These are phyloP conservation scores for Sarcophaga bullata DNA, from an alignment of 1,140 invertebrate genomes.

Conservation along the genomic window DNA sequence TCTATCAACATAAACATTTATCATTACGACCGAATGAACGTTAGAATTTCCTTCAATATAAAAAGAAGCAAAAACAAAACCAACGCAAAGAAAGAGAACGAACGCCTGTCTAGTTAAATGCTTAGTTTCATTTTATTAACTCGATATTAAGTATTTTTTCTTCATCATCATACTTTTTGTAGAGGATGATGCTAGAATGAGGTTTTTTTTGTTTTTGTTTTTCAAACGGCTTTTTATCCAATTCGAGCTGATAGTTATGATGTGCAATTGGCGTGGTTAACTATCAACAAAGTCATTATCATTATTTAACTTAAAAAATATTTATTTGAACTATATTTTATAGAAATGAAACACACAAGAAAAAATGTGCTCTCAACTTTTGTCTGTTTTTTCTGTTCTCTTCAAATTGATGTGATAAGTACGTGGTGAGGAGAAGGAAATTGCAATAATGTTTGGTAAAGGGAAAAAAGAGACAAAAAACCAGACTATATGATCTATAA, in stretches of 20 bases:
- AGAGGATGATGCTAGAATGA: background rate
- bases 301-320: slow-evolving; percentile 38
- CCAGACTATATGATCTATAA: too few relatives aligned
- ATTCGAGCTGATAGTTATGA: slow-evolving; percentile 30
- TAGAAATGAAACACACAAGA: background rate
- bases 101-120: slow-evolving; percentile 37
- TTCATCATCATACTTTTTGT: background rate
- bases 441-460: too few relatives aligned
- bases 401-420: background rate
- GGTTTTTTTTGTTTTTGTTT: slow-evolving; percentile 6
- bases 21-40: slow-evolving; percentile 18
- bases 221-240: background rate
- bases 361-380: background rate
- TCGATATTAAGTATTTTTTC: slow-evolving; percentile 1
- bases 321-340: slow-evolving; percentile 30
- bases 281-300: slow-evolving; percentile 40
- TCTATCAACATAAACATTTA: slow-evolving; percentile 41
- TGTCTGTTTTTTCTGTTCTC: background rate
- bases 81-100: slow-evolving; percentile 28
- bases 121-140: slow-evolving; percentile 36
- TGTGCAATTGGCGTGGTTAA: slow-evolving; percentile 38
- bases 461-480: too few relatives aligned
- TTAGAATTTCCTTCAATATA: background rate
- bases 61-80: background rate
- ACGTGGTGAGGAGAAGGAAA: background rate